Conservation (phyloP, 2,113 vertebrate genomes). For the Mustela lutreola region DNA sequence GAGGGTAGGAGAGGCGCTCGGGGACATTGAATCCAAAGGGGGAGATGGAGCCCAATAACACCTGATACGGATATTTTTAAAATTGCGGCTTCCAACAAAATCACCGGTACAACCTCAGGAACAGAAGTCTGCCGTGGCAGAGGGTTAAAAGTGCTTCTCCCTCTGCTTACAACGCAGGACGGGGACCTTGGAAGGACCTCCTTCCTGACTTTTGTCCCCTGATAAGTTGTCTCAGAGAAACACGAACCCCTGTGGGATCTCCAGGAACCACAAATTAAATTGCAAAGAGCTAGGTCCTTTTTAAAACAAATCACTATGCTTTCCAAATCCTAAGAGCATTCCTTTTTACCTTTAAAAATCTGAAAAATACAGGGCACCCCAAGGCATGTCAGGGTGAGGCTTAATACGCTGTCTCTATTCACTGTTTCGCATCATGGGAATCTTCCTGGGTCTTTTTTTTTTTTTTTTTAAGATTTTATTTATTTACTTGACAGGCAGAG, state of each 20-base stretch:
- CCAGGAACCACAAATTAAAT: background rate
- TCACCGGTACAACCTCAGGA: background rate
- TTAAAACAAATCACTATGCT: background rate
- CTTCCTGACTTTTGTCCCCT: background rate
- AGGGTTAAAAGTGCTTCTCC: background rate
- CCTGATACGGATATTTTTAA: background rate
- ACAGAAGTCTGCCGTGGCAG: background rate
- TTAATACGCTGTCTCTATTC: background rate
- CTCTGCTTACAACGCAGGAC: background rate
- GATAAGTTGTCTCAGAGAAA: background rate
- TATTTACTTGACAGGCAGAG: no score
- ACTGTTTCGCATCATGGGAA: background rate
- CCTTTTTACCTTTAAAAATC: background rate
- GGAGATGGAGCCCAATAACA: background rate
- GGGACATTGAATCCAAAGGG: background rate
- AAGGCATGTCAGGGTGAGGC: fast-evolving
- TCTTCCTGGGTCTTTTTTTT: background rate
- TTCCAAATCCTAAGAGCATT: background rate
- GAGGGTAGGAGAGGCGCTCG: background rate
- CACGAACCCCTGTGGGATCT: background rate
- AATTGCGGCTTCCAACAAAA: constrained; percentile 21
- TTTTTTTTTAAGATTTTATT: background rate
- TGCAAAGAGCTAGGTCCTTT: background rate
- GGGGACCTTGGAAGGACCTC: background rate
- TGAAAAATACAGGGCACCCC: background rate